Percentiles rank a stretch among this genome's conserved stretches.
These are phyloP conservation scores for Idaea biselata DNA, from an alignment of 2,888 invertebrate species.

Conservation along the genomic window DNA sequence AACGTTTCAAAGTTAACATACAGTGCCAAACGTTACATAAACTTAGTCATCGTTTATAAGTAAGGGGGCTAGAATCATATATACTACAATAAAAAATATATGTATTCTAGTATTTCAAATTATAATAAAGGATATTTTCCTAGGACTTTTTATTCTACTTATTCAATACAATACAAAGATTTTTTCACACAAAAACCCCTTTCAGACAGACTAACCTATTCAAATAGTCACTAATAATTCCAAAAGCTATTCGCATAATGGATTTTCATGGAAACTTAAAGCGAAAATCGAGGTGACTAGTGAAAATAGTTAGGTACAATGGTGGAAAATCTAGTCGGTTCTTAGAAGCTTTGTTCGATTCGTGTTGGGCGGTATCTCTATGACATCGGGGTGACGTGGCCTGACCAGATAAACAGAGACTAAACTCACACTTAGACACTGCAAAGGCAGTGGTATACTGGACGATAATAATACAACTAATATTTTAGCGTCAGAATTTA, in stretches of 20 bases:
- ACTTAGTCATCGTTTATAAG: too few species aligned
- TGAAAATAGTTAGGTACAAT: background rate
- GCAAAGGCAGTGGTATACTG: constrained; percentile 29
- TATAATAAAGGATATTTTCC: too few species aligned
- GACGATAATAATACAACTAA: constrained; percentile 11
- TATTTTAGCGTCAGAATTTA: too few species aligned
- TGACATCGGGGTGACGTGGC: constrained; percentile 59
- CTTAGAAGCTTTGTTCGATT: background rate
- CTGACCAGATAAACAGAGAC: constrained; percentile 57
- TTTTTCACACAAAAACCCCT: background rate
- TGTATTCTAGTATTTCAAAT: too few species aligned
- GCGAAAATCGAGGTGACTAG: background rate
- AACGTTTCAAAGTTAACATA: too few species aligned
- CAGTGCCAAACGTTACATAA: too few species aligned
- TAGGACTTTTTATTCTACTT: background rate
- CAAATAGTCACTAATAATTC: background rate
- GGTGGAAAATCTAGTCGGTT: background rate
- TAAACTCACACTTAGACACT: constrained; percentile 47
- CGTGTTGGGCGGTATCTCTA: constrained; percentile 33
- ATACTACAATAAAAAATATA: too few species aligned
- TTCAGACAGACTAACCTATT: background rate
- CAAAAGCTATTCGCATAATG: background rate
- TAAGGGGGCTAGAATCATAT: too few species aligned
- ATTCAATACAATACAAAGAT: background rate
- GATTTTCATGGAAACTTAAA: background rate